A percentile compares a stretch with the other conserved stretches of the same genome.
These are phyloP conservation scores for Alligator sinensis DNA, from an alignment of 2,113 vertebrate species.

Conservation along the genomic window DNA sequence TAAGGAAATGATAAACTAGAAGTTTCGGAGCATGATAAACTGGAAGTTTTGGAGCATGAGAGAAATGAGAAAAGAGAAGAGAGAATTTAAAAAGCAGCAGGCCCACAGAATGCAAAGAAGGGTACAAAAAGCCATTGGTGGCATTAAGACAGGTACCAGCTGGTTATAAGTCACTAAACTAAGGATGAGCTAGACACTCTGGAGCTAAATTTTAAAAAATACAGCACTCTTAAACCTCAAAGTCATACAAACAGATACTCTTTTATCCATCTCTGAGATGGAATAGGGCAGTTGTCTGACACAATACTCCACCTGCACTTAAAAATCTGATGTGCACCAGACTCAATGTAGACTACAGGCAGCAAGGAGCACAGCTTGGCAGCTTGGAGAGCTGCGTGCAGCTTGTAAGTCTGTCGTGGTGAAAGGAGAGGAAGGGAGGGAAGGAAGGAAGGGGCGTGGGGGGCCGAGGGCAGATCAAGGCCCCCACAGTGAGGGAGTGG, in stretches of 20 bases:
- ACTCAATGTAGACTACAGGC: neutral
- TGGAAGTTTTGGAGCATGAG: neutral
- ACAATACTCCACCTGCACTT: neutral
- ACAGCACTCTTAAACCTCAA: neutral
- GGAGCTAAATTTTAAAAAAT: neutral
- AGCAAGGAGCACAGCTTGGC: too few relatives aligned
- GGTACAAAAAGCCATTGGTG: neutral
- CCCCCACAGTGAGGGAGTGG: too few relatives aligned
- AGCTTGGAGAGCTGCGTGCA: too few relatives aligned
- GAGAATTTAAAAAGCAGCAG: neutral
- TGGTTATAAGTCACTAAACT: neutral
- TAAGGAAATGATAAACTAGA: neutral
- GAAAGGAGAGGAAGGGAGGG: too few relatives aligned
- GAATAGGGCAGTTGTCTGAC: neutral
- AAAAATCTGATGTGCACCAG: neutral
- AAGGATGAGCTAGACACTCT: neutral
- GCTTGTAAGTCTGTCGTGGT: too few relatives aligned
- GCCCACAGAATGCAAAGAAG: accelerated
- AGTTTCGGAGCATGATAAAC: neutral
- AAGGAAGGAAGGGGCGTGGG: too few relatives aligned
- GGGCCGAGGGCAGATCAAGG: too few relatives aligned
- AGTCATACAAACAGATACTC: neutral
- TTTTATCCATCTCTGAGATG: neutral
- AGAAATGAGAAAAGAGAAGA: neutral
- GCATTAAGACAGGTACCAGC: neutral